Percentiles rank a stretch among this genome's conserved stretches.
These are phyloP conservation scores for Mesorhabditis spiculigera DNA, from an alignment of 2,888 invertebrate genomes.

Conservation along the genomic window DNA sequence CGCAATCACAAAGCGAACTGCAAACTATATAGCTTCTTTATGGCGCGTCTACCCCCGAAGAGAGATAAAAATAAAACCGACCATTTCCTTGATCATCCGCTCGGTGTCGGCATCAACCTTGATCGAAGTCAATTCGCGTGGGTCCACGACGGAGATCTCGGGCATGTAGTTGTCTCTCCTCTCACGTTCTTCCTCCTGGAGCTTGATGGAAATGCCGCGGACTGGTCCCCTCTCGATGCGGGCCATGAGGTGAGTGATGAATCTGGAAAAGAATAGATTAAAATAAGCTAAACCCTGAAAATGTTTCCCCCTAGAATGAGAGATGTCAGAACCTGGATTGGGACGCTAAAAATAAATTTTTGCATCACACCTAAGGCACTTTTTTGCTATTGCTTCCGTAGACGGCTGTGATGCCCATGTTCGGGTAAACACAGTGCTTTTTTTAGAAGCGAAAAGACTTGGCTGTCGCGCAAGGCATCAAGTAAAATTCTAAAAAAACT, in stretches of 20 bases:
- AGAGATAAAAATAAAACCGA: conserved; percentile 40
- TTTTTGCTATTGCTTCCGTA: background rate
- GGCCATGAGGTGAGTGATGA: conserved; percentile 99
- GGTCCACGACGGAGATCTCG: conserved; percentile 78
- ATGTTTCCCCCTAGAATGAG: background rate
- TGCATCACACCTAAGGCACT: background rate
- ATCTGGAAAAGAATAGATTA: conserved; percentile 67
- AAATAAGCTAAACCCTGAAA: background rate
- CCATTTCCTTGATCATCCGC: conserved; percentile 94
- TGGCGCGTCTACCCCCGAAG: background rate
- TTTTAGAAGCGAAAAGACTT: background rate
- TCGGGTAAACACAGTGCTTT: background rate
- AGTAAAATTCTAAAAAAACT: conserved; percentile 58
- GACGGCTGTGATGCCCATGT: background rate
- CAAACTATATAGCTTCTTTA: background rate
- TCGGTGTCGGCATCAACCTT: conserved; percentile 97
- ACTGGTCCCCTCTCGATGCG: conserved; percentile 95
- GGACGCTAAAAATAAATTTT: background rate
- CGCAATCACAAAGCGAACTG: too few relatives aligned
- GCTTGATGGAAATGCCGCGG: conserved; percentile 88
- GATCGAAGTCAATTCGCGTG: conserved; percentile 77
- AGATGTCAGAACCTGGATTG: conserved; percentile 1
- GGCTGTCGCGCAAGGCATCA: too few relatives aligned
- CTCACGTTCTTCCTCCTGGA: conserved; percentile 99
- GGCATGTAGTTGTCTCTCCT: conserved; percentile 94